Conservation (phyloP, 1,140 invertebrate genomes). For the Drosophila nannoptera region DNA sequence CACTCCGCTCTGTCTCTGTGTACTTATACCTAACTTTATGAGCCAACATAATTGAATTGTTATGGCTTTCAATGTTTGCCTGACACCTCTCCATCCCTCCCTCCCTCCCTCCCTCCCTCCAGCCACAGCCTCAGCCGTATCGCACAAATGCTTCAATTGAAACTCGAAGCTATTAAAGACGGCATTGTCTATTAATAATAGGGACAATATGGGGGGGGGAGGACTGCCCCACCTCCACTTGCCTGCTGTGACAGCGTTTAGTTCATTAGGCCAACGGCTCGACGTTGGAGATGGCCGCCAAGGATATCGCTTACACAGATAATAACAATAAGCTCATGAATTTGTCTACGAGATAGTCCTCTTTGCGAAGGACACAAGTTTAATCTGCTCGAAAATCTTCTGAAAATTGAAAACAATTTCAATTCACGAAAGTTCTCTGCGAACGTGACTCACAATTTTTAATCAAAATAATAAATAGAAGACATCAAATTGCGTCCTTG, state of each 20-base stretch:
- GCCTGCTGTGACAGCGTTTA: too few species aligned
- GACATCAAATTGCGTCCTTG: neutral
- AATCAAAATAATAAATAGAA: slow-evolving; percentile 10
- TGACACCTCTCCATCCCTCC: neutral
- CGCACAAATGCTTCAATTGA: slow-evolving; percentile 5
- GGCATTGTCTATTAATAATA: slow-evolving; percentile 6
- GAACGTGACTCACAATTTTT: neutral
- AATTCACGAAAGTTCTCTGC: too few species aligned
- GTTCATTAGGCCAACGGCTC: too few species aligned
- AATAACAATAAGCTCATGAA: too few species aligned
- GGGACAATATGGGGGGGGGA: neutral
- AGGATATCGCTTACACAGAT: too few species aligned
- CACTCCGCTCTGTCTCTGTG: neutral
- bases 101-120: neutral
- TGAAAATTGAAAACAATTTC: too few species aligned
- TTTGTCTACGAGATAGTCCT: too few species aligned
- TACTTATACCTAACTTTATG: slow-evolving; percentile 28
- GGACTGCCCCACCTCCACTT: too few species aligned
- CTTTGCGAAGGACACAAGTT: too few species aligned
- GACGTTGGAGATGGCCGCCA: too few species aligned
- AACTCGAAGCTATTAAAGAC: slow-evolving; percentile 29
- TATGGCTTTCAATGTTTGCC: slow-evolving; percentile 36
- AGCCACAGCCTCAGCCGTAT: too few species aligned
- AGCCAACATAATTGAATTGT: slow-evolving; percentile 66
- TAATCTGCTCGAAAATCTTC: too few species aligned